Conservation (phyloP, 1,140 invertebrate genomes). For the Aphidius ervi region DNA sequence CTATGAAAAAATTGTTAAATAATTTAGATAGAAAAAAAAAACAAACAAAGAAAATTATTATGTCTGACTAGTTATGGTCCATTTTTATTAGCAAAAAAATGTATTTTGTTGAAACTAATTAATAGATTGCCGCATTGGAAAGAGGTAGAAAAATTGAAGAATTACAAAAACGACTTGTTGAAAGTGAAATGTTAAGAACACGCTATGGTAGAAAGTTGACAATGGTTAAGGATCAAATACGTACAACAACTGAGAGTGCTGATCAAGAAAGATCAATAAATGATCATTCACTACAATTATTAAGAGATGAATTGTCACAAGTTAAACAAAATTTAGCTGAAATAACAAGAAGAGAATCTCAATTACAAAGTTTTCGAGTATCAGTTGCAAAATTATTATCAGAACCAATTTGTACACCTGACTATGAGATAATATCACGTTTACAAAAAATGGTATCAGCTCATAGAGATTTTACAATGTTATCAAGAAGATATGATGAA, state of each 20-base stretch:
- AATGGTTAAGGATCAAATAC: constrained; percentile 66
- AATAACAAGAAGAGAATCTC: constrained; percentile 64
- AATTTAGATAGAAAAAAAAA: too few species aligned
- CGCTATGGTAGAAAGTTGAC: constrained; percentile 68
- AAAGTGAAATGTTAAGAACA: constrained; percentile 66
- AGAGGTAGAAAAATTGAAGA: constrained; percentile 79
- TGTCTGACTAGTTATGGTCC: too few species aligned
- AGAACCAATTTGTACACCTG: constrained; percentile 64
- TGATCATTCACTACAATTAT: constrained; percentile 62
- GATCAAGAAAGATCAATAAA: constrained; percentile 67
- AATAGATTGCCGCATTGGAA: constrained; percentile 74
- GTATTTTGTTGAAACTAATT: too few species aligned
- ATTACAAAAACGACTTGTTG: constrained; percentile 69
- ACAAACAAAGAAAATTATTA: too few species aligned
- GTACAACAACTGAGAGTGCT: constrained; percentile 60
- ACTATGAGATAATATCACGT: constrained; percentile 72
- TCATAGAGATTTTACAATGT: constrained; percentile 71
- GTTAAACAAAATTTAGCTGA: constrained; percentile 69
- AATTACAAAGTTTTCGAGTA: constrained; percentile 66
- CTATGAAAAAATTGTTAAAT: too few species aligned
- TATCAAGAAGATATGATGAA: constrained; percentile 68
- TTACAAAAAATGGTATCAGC: constrained; percentile 73
- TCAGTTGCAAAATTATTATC: constrained; percentile 66
- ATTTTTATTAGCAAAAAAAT: too few species aligned
- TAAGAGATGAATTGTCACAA: constrained; percentile 69